These are phyloP conservation scores for Reticulitermes lucifugus DNA, from an alignment of 2,888 invertebrate species.

Conservation along the genomic window DNA sequence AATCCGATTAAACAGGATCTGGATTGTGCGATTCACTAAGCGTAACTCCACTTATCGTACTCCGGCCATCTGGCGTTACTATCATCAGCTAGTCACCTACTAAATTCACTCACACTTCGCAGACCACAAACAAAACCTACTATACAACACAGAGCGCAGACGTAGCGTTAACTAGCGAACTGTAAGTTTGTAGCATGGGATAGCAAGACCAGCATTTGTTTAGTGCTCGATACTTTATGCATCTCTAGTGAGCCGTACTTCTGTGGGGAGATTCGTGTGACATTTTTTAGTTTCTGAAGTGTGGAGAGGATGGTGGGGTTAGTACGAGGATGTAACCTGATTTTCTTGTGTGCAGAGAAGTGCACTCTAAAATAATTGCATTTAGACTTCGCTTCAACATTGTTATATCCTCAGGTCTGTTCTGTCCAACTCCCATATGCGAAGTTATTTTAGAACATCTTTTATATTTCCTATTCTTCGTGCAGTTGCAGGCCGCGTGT, in stretches of 20 bases:
- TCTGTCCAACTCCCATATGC: neutral
- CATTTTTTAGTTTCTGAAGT: neutral
- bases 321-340: neutral
- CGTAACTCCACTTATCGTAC: too few relatives aligned
- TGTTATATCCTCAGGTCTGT: neutral
- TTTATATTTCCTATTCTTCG: neutral
- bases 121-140: too few relatives aligned
- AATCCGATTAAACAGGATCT: too few relatives aligned
- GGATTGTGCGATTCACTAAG: too few relatives aligned
- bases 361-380: conserved; percentile 10
- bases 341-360: conserved; percentile 5
- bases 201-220: too few relatives aligned
- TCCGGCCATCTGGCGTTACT: too few relatives aligned
- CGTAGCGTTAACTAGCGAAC: too few relatives aligned
- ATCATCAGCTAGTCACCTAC: too few relatives aligned
- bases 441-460: neutral
- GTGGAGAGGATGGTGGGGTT: neutral
- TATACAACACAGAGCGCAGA: too few relatives aligned
- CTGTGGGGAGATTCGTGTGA: neutral
- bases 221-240: neutral
- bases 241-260: neutral
- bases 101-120: too few relatives aligned
- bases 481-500: neutral
- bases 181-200: too few relatives aligned
- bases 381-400: neutral